A percentile compares a stretch with the other conserved stretches of the same genome.
These are phyloP conservation scores for Portevinia maculata DNA, from an alignment of 2,888 invertebrate species.

Conservation along the genomic window DNA sequence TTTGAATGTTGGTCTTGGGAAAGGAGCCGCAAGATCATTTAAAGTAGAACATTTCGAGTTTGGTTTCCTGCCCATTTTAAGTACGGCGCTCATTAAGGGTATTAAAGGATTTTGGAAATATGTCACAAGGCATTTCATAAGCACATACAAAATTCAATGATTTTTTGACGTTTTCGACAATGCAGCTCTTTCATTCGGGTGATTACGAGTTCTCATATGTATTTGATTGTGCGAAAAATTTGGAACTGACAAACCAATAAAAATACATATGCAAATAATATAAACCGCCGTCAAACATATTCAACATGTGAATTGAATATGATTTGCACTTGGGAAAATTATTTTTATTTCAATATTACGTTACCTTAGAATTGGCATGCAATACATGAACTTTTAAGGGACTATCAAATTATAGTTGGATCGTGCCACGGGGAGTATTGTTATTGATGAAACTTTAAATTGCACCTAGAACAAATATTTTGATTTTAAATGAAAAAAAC, in stretches of 20 bases:
- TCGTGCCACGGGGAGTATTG: background rate
- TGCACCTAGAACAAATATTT: background rate
- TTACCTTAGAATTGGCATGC: background rate
- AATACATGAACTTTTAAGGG: background rate
- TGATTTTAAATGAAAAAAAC: no score
- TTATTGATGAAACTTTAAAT: background rate
- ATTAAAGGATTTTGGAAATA: constrained; percentile 12
- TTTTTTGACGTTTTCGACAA: background rate
- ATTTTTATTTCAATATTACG: background rate
- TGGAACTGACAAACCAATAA: background rate
- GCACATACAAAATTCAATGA: background rate
- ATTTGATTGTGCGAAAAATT: background rate
- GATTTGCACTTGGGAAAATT: background rate
- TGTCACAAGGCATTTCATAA: background rate
- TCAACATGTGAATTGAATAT: background rate
- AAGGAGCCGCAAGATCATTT: constrained; percentile 36
- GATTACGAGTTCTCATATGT: no score
- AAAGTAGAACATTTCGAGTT: constrained; percentile 43
- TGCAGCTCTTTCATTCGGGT: constrained; percentile 25
- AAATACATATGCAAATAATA: background rate
- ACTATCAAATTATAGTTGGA: constrained; percentile 3
- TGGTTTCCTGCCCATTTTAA: constrained; percentile 6
- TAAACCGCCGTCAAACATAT: background rate
- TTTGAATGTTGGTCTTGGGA: constrained; percentile 43
- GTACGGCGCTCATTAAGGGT: background rate